Evolutionary conservation across 2,888 invertebrate genomes (phyloP).

Genomic region (Dicycla oo): DNA sequence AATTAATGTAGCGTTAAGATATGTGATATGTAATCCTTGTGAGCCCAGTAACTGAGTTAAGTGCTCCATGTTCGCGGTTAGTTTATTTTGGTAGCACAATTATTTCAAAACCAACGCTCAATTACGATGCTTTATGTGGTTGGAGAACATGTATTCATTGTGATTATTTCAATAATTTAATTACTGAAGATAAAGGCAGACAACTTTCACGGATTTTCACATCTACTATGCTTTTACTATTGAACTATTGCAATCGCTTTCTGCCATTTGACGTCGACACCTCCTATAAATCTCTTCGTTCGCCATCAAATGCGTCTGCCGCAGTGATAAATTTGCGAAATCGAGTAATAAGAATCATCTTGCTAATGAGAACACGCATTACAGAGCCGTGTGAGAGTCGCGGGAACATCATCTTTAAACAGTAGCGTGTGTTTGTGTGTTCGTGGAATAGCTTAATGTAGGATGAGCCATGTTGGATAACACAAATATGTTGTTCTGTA

Average conservation of each 20-base stretch:
- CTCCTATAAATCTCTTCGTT: slow-evolving; percentile 45
- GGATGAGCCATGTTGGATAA: slow-evolving; percentile 57
- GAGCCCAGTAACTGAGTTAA: slow-evolving; percentile 43
- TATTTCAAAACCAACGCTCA: slow-evolving; percentile 48
- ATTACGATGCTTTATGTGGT: slow-evolving; percentile 37
- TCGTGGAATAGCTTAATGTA: slow-evolving; percentile 42
- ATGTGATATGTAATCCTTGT: slow-evolving; percentile 53
- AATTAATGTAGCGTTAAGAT: slow-evolving; percentile 76
- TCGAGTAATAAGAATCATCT: slow-evolving; percentile 49
- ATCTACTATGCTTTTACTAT: slow-evolving; percentile 12
- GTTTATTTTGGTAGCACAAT: slow-evolving; percentile 43
- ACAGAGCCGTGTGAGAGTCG: slow-evolving; percentile 16
- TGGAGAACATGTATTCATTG: slow-evolving; percentile 5
- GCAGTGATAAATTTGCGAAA: slow-evolving; percentile 45
- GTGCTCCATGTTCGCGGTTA: slow-evolving; percentile 44
- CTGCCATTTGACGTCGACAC: slow-evolving; percentile 38
- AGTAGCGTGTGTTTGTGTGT: slow-evolving; percentile 29
- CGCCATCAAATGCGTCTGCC: slow-evolving; percentile 44
- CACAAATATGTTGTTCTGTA: slow-evolving; percentile 72
- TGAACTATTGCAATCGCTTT: slow-evolving; percentile 40
- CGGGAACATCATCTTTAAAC: slow-evolving; percentile 35
- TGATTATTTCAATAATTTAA: slow-evolving; percentile 15
- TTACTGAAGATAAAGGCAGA: background rate
- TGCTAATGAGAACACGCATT: slow-evolving; percentile 43
- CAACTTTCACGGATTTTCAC: slow-evolving; percentile 13